Evolutionary conservation across 2,113 vertebrate species (phyloP), one percentile per base, ranked within the genome.

Genomic region (Seriola aureovittata): DNA sequence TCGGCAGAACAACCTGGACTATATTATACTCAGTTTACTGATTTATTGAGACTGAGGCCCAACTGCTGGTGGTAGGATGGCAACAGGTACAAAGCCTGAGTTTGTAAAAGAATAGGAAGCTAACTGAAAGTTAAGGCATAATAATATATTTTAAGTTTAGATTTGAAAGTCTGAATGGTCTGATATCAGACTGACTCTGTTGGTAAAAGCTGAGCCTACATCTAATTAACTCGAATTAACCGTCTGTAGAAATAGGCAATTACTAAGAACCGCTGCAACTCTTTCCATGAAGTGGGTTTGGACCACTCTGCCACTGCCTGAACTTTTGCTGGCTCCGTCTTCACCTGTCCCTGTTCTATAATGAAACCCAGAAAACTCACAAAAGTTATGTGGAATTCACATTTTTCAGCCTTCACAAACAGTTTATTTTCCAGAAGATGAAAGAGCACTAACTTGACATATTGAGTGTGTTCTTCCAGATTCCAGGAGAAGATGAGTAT

Each of bases 361-460:
- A 66, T 16, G 0, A 42, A 76, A 12, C 36, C 60, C 5, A 48
- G 42, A 9, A 78, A 69, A 14, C 8, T 8, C 40, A 44, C 32
- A 17, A 36, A 17, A 0, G 5, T 11, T 8, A 0, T 0, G 4
- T 81, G 25, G 7, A 64, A 36, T 0, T 75, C 38, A 62, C 34
- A 32, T 29, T 29, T 29, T 29, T 29, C 34, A 29, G 25, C 25
- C 25, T 29, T 29, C 25, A 29, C 25, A 29, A 29, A 29, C 25
- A 29, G 25, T 29, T 50, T 38, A 42, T 3, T 70, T 55, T 71
- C 36, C 0, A 21, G 42, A 2, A 70, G 72, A 5, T 42, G 9
- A 4, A 63, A 17, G 13, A 48, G 19, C 1, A 71, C 71, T 2
- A 9, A 19, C 1, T 7, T 17, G 5, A 78, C 32, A 9, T 60